Conservation (phyloP, 2,888 invertebrate genomes). For the Mythimna pallens region DNA sequence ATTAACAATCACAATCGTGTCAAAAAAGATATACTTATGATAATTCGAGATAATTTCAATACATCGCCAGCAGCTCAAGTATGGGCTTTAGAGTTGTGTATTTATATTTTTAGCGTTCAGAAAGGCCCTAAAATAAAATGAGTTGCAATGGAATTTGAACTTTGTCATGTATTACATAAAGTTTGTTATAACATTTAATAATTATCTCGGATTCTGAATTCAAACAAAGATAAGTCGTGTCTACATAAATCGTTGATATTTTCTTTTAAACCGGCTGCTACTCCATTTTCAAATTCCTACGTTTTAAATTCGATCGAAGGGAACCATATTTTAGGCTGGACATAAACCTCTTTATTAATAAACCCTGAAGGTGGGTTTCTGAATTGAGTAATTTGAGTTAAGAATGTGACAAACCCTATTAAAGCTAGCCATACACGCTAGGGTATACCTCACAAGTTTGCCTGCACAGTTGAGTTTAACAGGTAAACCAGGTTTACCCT, state of each 20-base stretch:
- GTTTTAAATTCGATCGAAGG: neutral
- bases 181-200: neutral
- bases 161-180: neutral
- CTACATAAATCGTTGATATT: neutral
- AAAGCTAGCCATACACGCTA: no score
- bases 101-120: no score
- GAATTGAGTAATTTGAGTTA: no score
- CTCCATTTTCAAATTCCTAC: neutral
- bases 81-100: neutral
- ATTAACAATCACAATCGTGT: constrained; percentile 21
- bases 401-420: no score
- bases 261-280: neutral
- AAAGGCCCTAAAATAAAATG: neutral
- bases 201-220: neutral
- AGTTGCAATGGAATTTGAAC: neutral
- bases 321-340: neutral
- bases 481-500: no score
- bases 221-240: neutral
- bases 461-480: no score
- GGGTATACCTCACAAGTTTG: no score
- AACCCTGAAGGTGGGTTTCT: neutral
- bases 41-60: constrained; percentile 1
- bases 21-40: neutral
- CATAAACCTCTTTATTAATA: neutral
- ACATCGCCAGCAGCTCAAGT: neutral